Base-by-base conservation (phyloP, 1,140 invertebrate species). In the Caligus rogercresseyi region DNA sequence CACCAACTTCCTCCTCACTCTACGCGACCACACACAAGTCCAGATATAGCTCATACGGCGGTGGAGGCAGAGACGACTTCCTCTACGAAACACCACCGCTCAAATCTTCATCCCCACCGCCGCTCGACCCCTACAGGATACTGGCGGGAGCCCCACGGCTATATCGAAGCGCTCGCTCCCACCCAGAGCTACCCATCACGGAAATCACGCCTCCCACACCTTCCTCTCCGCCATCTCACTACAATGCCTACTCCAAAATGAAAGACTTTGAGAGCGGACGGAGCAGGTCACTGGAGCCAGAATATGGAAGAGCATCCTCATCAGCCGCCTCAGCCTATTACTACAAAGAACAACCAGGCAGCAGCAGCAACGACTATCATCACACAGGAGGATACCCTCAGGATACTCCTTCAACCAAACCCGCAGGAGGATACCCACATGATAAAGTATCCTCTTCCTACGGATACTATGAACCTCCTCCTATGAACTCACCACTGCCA, bases 131-230 rank as follows among this genome's bases (percentile, higher is more conserved):
- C 31, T 43, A 11, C 31, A 43, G n/a, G n/a, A n/a, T n/a, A n/a
- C n/a, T n/a, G n/a, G n/a, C n/a, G n/a, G n/a, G n/a, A n/a, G 7
- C 31, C n/a, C 31, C 31, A 11, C 31, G 31, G 54, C 19, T 20
- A 18, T 56, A 56, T 56, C 54, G 54, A 56, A 25, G 54, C 16
- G 16, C 54, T 56, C 15, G 54, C 15, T 56, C 54, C 20, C 54
- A 56, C 24, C 24, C 54, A 13, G 54, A 56, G 54, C 54, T 56
- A n/a, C 24, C 54, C 1, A 20, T 25, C 16, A 56, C 54, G 20
- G 54, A 25, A 56, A 20, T 56, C 3, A 20, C 24, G 3, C 19
- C 20, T 56, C 19, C 54, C 24, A 25, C 19, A 1, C 54, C 54
- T 21, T n/a, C 54, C 3, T 56, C 54, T 2, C 54, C 54, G 7